These are phyloP conservation scores for Sigmodon hispidus DNA, from an alignment of 2,113 vertebrate genomes.

Conservation along the genomic window DNA sequence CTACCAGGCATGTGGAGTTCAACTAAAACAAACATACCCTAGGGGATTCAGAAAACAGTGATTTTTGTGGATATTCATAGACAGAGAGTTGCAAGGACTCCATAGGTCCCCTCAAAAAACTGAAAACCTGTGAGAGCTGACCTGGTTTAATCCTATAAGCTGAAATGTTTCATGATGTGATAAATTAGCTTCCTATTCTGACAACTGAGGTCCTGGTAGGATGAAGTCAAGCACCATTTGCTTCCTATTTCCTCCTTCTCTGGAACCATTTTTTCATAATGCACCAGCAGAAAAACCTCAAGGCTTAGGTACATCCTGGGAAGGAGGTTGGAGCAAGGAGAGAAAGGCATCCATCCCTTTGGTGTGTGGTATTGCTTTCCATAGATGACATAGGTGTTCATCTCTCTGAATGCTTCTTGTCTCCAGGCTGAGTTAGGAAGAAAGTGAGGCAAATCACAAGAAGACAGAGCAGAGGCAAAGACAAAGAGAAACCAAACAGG, in stretches of 20 bases:
- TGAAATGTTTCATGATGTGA: background rate
- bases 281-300: background rate
- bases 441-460: background rate
- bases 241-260: constrained; percentile 56
- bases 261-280: background rate
- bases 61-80: background rate
- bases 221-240: constrained; percentile 54
- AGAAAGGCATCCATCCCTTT: constrained; percentile 22
- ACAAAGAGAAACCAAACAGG: background rate
- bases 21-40: constrained; percentile 24
- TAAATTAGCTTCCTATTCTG: constrained; percentile 41
- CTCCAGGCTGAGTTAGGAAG: background rate
- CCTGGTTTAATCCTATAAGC: background rate
- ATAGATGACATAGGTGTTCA: constrained; percentile 12
- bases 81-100: background rate
- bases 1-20: background rate
- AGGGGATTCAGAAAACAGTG: background rate
- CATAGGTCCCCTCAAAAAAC: background rate
- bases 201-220: constrained; percentile 22
- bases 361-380: constrained; percentile 18
- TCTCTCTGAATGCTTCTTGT: background rate
- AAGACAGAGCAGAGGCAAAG: background rate
- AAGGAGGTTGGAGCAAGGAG: background rate
- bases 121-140: background rate
- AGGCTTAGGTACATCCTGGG: background rate